Percentiles rank a stretch among this genome's conserved stretches.
Conservation (phyloP, 1,140 invertebrate species). For the Bradynema listronoti region DNA sequence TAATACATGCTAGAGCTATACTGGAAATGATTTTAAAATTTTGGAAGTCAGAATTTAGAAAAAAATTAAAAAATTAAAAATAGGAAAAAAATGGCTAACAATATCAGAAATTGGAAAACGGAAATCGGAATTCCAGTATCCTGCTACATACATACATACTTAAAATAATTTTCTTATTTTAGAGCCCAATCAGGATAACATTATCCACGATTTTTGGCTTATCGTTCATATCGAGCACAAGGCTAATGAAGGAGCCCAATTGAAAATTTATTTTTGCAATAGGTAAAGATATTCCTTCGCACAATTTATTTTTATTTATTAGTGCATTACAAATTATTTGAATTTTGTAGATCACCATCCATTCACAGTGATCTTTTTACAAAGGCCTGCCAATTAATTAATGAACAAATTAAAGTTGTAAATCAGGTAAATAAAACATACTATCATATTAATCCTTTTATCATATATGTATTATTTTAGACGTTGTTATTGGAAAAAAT, state of each 20-base stretch:
- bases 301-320: slow-evolving; percentile 1
- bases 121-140: no score
- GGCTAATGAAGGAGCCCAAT: not conserved
- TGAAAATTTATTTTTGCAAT: slow-evolving; percentile 41
- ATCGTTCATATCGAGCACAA: slow-evolving; percentile 28
- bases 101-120: no score
- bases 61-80: no score
- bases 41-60: no score
- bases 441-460: no score
- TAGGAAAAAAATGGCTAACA: no score
- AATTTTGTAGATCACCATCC: slow-evolving; percentile 13
- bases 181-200: slow-evolving; percentile 9
- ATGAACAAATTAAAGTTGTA: slow-evolving; percentile 31
- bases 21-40: no score
- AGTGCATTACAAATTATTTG: not conserved
- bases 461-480: slow-evolving; percentile 14
- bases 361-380: slow-evolving; percentile 21
- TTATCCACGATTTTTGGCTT: slow-evolving; percentile 38
- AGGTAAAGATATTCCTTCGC: slow-evolving; percentile 14
- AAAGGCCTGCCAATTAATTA: slow-evolving; percentile 23
- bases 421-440: slow-evolving; percentile 25
- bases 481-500: slow-evolving; percentile 29
- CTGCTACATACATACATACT: no score
- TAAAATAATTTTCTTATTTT: no score
- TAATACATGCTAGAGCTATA: no score